A percentile compares a stretch with the other conserved stretches of the same genome.
Evolutionary conservation across 2,888 invertebrate species (phyloP).

Genomic region (Rhagophthalmus giganteus): DNA sequence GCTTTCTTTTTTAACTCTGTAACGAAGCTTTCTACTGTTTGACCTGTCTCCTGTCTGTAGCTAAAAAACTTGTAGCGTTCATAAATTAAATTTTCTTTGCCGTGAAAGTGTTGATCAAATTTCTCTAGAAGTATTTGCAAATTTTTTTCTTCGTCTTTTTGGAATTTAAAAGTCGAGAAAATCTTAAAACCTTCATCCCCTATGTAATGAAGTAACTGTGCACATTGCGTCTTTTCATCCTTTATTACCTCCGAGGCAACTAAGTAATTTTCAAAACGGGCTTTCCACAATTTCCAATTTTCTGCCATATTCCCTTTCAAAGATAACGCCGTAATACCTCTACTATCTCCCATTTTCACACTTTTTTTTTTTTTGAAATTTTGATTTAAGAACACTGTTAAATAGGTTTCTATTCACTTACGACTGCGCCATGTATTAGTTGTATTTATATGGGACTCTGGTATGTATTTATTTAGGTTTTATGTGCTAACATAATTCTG

Average conservation of each 20-base stretch:
- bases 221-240: slow-evolving; percentile 32
- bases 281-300: slow-evolving; percentile 35
- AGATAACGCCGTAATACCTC: too few species aligned
- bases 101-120: slow-evolving; percentile 35
- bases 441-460: too few species aligned
- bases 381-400: too few species aligned
- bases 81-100: too few species aligned
- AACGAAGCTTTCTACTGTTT: slow-evolving; percentile 35
- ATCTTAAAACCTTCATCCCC: slow-evolving; percentile 37
- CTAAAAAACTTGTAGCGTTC: slow-evolving; percentile 36
- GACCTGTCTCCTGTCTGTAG: slow-evolving; percentile 24
- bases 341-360: too few species aligned
- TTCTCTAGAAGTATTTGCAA: slow-evolving; percentile 24
- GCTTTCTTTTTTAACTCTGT: slow-evolving; percentile 33
- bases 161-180: slow-evolving; percentile 34
- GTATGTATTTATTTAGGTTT: too few species aligned
- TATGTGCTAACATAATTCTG: too few species aligned
- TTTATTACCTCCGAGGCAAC: slow-evolving; percentile 33
- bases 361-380: too few species aligned
- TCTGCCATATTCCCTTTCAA: slow-evolving; percentile 35
- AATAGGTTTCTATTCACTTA: too few species aligned
- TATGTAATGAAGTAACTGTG: slow-evolving; percentile 36
- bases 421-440: too few species aligned
- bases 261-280: slow-evolving; percentile 32
- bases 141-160: slow-evolving; percentile 28